phyloP scores from a whole-genome alignment of 2,888 invertebrate genomes.

The Chymomyza caudatula region DNA sequence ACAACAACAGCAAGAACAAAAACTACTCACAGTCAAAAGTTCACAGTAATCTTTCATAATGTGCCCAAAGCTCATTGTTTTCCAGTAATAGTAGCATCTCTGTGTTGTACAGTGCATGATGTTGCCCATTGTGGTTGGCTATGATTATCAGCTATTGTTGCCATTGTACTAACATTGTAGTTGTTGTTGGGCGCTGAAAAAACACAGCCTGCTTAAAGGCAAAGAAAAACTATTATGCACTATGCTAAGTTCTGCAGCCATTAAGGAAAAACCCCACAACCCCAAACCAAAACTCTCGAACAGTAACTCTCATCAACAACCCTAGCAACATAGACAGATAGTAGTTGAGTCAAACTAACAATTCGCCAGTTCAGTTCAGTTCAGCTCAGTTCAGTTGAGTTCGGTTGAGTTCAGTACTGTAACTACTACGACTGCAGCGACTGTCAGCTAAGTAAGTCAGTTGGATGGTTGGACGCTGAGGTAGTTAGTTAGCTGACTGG shows the following conservation, averaged over 20 bases:
- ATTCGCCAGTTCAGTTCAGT: conserved; percentile 6
- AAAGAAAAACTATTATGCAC: background rate
- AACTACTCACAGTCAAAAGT: conserved; percentile 31
- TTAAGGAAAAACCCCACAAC: background rate
- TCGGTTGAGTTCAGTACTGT: conserved; percentile 49
- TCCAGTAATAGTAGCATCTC: conserved; percentile 7
- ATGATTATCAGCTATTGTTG: conserved; percentile 53
- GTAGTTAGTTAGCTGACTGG: background rate
- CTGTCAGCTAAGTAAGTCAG: conserved; percentile 45
- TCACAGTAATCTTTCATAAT: conserved; percentile 63
- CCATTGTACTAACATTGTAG: conserved; percentile 41
- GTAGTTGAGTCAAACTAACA: background rate
- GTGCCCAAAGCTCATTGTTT: conserved; percentile 35
- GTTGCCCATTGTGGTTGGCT: conserved; percentile 61
- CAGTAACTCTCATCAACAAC: background rate
- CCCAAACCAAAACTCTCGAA: background rate
- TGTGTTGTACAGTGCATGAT: conserved; percentile 29
- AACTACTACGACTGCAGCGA: conserved; percentile 16
- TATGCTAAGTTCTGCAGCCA: background rate
- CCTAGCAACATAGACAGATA: background rate
- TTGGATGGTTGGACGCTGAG: background rate
- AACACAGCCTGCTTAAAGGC: background rate
- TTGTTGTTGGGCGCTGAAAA: conserved; percentile 5
- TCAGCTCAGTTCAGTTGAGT: conserved; percentile 38
- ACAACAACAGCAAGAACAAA: too few species aligned